phyloP scores from a whole-genome alignment of 92 coral and sea anemone species.

The Paramuricea clavata region DNA sequence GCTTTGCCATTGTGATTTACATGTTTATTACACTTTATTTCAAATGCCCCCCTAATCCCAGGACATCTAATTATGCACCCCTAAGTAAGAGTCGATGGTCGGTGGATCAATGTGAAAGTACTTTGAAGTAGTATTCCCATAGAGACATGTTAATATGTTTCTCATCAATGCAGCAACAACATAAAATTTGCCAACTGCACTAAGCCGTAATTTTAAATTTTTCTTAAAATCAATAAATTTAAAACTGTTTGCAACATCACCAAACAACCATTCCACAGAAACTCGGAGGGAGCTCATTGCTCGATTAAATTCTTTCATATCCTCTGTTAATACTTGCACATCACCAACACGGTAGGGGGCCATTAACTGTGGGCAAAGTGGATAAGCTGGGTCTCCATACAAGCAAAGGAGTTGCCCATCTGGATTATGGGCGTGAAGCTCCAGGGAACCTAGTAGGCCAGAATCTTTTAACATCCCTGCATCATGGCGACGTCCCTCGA shows the following conservation, averaged over 20 bases:
- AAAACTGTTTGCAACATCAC: conserved; percentile 12
- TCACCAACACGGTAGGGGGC: conserved; percentile 23
- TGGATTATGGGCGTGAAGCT: conserved; percentile 2
- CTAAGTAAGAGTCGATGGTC: conserved; percentile 16
- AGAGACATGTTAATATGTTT: conserved; percentile 44
- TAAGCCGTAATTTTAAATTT: conserved; percentile 28
- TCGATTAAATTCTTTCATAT: conserved; percentile 1
- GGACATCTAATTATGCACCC: too few relatives aligned
- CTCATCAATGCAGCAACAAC: conserved; percentile 28
- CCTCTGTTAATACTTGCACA: conserved; percentile 1
- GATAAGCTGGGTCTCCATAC: conserved; percentile 34
- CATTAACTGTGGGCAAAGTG: conserved; percentile 13
- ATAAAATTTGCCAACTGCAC: conserved; percentile 35
- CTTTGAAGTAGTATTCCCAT: conserved; percentile 53
- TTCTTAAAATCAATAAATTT: conserved; percentile 36
- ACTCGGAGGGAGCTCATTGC: conserved; percentile 36
- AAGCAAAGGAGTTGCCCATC: conserved; percentile 19
- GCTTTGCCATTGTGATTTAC: too few relatives aligned
- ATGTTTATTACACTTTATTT: too few relatives aligned
- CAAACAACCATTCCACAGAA: conserved; percentile 37
- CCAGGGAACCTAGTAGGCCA: conserved; percentile 9
- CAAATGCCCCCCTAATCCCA: too few relatives aligned
- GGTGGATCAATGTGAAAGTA: conserved; percentile 47
- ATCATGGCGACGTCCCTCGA: conserved; percentile 57
- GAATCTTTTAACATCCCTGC: conserved; percentile 54